Evolutionary conservation across 92 coral and sea anemone species (phyloP).

Genomic region (Bergia sp.): DNA sequence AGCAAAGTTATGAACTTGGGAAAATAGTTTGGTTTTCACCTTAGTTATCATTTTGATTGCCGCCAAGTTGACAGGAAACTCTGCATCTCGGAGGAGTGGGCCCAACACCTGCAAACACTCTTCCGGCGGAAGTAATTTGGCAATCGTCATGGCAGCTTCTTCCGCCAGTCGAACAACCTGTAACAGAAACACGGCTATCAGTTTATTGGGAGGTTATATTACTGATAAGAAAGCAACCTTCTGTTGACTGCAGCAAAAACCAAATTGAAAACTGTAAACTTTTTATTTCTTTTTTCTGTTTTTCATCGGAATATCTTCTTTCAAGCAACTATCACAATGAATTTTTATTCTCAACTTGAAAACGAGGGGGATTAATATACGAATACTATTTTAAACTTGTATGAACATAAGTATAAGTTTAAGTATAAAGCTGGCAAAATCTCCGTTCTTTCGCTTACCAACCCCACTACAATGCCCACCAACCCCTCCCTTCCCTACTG

Average conservation of each 20-base stretch:
- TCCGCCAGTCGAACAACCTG: conserved; percentile 98
- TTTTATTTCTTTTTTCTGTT: too few relatives aligned
- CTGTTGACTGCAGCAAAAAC: too few relatives aligned
- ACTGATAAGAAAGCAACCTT: not conserved
- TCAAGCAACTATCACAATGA: not conserved
- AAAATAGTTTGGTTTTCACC: conserved; percentile 46
- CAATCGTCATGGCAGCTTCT: conserved; percentile 93
- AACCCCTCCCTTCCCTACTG: not conserved
- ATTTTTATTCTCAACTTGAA: not conserved
- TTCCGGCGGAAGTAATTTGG: conserved; percentile 87
- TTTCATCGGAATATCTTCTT: not conserved
- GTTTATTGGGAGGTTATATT: not conserved
- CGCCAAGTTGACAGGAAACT: conserved; percentile 91
- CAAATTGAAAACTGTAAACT: too few relatives aligned
- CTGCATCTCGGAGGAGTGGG: conserved; percentile 86
- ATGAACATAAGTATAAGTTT: not conserved
- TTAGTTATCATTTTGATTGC: conserved; percentile 95
- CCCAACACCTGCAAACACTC: conserved; percentile 86
- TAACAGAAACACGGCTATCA: not conserved
- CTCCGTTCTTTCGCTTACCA: too few relatives aligned
- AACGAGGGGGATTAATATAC: not conserved
- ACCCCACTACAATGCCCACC: not conserved
- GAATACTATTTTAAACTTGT: not conserved
- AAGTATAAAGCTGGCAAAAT: not conserved
- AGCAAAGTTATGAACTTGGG: not conserved